Base-by-base conservation (phyloP, 2,888 invertebrate genomes). In the Mimumesa dahlbomi region DNA sequence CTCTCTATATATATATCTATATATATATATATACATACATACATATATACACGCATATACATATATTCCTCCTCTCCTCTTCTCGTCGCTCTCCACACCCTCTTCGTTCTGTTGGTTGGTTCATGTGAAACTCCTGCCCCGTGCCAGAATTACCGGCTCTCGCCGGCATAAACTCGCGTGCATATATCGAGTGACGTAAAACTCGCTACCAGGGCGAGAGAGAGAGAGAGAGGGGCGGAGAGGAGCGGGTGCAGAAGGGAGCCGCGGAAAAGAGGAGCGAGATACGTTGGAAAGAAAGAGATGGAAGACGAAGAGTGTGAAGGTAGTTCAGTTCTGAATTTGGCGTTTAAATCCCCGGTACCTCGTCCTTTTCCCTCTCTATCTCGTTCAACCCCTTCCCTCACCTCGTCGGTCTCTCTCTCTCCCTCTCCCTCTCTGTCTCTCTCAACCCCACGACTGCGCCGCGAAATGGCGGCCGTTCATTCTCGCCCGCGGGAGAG, bases 131-230 rank as follows among this genome's bases (percentile, higher is more conserved):
- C 80, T 75, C 73, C 71, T 74, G 77, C 75, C 78, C 75, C 79
- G 73, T 79, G 77, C 64, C 65, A 78, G 79, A 84, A 84, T 84
- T 84, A 84, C 84, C 77, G 72, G 81, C 78, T 79, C 54, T 50
- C n/a, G n/a, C 69, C 61, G 72, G 66, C 73, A 77, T 81, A 84
- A 84, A 82, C 79, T 82, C 76, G 76, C 73, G 67, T 75, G 75
- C 77, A 73, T 81, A 86, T 84, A 86, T 85, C 79, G 82, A 82
- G 75, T 79, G 83, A 81, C 85, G 82, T 87, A 84, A 87, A 86
- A 87, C 80, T 83, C 80, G 72, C 29, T 38, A 63, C 43, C 61
- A 65, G 62, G 36, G 58, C 21, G 40, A 18, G 40, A 18, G 56
- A 46, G 61, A 50, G 66, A 25, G 61, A 38, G 46, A 14, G 43